Conservation (phyloP, 2,113 vertebrate species). For the Prietella phreatophila region DNA sequence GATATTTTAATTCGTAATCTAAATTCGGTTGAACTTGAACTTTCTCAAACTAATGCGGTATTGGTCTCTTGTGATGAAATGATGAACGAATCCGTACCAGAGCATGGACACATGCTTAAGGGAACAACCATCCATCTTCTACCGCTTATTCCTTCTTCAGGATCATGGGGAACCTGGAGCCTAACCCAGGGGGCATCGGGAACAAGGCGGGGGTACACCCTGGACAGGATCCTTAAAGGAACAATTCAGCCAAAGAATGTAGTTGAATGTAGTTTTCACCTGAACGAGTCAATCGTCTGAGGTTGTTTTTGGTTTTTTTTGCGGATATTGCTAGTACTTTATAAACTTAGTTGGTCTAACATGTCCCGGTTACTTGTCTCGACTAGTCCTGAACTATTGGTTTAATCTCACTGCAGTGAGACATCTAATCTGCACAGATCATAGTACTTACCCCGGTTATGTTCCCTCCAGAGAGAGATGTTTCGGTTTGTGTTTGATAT, state of each 20-base stretch:
- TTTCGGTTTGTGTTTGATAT: neutral
- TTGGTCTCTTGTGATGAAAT: neutral
- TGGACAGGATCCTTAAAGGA: neutral
- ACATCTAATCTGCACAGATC: neutral
- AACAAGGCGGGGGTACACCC: too few species aligned
- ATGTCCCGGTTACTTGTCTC: neutral
- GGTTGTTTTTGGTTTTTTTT: neutral
- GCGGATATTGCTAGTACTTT: neutral
- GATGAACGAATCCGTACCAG: neutral
- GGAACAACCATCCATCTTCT: too few species aligned
- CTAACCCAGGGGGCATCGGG: too few species aligned
- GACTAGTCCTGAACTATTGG: neutral
- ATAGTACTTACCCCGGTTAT: neutral
- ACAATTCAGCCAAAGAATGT: neutral
- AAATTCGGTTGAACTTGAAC: neutral
- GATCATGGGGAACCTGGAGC: too few species aligned
- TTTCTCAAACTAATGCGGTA: neutral
- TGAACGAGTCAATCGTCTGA: neutral
- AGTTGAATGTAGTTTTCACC: neutral
- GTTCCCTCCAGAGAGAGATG: neutral
- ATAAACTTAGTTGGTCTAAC: neutral
- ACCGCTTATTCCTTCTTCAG: too few species aligned
- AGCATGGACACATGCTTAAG: neutral
- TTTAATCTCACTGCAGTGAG: neutral
- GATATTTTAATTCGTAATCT: neutral